Evolutionary conservation across 2,797 vertebrate genomes (phyloP).

Genomic region (Xiphorhynchus erythropygius): DNA sequence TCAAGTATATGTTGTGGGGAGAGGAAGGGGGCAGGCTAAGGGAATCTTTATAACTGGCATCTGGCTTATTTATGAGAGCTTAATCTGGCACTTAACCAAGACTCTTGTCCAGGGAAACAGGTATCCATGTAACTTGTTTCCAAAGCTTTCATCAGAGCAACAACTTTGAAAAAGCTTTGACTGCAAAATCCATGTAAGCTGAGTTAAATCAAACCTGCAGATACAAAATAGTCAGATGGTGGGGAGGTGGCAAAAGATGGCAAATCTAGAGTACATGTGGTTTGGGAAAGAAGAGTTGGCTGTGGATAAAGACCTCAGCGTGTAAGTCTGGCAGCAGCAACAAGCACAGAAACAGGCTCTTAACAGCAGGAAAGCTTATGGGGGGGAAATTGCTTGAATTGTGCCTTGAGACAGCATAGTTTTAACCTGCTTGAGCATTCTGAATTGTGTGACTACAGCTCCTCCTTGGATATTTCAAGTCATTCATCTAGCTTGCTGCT

Average conservation of each 20-base stretch:
- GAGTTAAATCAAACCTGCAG: background rate
- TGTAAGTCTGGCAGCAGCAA: background rate
- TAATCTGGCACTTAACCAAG: background rate
- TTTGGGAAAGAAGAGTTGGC: background rate
- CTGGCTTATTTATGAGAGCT: background rate
- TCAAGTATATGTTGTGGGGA: background rate
- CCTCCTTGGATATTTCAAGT: background rate
- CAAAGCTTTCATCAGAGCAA: background rate
- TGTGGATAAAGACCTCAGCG: background rate
- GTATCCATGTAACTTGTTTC: background rate
- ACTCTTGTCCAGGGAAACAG: background rate
- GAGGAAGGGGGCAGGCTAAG: background rate
- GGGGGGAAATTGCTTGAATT: background rate
- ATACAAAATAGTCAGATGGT: conserved; percentile 11
- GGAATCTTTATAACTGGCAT: background rate
- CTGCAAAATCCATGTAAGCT: background rate
- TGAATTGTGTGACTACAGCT: background rate
- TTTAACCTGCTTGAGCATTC: background rate
- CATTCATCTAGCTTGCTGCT: background rate
- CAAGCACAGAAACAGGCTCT: background rate
- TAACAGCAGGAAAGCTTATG: background rate
- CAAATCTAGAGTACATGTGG: background rate
- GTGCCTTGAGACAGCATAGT: background rate
- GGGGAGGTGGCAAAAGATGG: background rate
- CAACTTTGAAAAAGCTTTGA: background rate